Base-by-base conservation (phyloP, 2,797 vertebrate genomes). In the Chloroceryle amazona region DNA sequence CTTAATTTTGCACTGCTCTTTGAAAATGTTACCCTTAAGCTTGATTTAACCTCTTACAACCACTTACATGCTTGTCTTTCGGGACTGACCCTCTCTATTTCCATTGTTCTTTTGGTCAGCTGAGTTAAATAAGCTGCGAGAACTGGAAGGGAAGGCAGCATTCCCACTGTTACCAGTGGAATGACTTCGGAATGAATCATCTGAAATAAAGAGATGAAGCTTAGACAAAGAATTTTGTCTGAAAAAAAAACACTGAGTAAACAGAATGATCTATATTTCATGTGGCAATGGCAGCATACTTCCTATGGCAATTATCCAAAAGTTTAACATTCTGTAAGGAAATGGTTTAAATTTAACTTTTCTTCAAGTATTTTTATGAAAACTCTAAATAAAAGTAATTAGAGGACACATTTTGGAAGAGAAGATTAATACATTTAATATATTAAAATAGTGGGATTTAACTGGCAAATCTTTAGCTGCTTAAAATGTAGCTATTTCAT, bases 1-100 rank as follows among this genome's bases (percentile, higher is more conserved):
- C 23, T 87, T 84, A 28, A 68, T 58, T 89, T 87, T 65, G 52
- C 37, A 67, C 0, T 2, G 29, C 13, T 80, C 18, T 49, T 72
- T 73, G 44, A 62, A 84, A 80, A 68, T 2, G 1, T 46, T 35
- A 57, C 6, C 17, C 19, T 33, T 44, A 70, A 85, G 21, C 46
- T 89, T 39, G 7, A n/a, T 31, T 68, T 61, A 84, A 90, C 21
- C 29, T 29, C 65, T 63, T 44, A 14, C n/a, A 71, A 15, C 12
- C 46, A 98, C 99, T 97, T 97, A 99, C 99, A 99, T 97, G 60
- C 98, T 98, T 91, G 99, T 98, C 94, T 98, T 99, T 93, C 99
- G 98, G 68, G 99, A 98, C 51, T 98, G 99, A 20, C 86, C 91
- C 52, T 99, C 99, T 98, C 99, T 99, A 94, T 97, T 97, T 42